Percentiles rank a stretch among this genome's conserved stretches.
phyloP scores from a whole-genome alignment of 2,113 vertebrate species.

The Corydoras sp. region DNA sequence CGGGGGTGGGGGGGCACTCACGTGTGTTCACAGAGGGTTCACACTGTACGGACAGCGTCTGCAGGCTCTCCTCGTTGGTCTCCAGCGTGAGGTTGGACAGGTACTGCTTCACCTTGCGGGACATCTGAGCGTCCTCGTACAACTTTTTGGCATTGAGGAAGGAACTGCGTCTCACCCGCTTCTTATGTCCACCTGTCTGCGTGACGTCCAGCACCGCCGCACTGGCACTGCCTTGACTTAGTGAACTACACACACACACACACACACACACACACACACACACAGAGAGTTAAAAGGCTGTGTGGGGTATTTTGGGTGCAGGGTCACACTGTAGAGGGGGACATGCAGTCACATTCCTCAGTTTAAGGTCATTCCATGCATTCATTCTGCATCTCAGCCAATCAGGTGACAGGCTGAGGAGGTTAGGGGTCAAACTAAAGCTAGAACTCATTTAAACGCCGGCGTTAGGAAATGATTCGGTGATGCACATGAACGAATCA shows the following conservation, averaged over 20 bases:
- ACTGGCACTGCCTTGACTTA: constrained; percentile 93
- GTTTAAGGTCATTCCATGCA: constrained; percentile 61
- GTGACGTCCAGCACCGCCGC: constrained; percentile 87
- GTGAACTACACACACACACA: constrained; percentile 68
- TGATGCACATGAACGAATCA: too few species aligned
- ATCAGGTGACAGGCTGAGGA: background rate
- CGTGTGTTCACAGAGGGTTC: constrained; percentile 89
- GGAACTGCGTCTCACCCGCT: constrained; percentile 93
- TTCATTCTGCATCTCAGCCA: constrained; percentile 46
- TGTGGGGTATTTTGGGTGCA: constrained; percentile 9
- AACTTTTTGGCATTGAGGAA: constrained; percentile 98
- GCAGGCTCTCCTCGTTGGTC: constrained; percentile 92
- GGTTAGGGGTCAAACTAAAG: background rate
- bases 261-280: constrained; percentile 13
- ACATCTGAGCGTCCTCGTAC: constrained; percentile 98
- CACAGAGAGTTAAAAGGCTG: background rate
- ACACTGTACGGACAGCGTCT: constrained; percentile 86
- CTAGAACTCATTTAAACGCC: background rate
- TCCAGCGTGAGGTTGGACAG: constrained; percentile 88
- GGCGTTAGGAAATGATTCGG: background rate
- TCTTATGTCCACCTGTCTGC: constrained; percentile 91
- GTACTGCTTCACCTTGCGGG: constrained; percentile 93
- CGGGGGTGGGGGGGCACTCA: constrained; percentile 56
- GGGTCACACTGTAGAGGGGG: constrained; percentile 14
- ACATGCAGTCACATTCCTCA: constrained; percentile 59